Percentiles rank a stretch among this genome's conserved stretches.
These are phyloP conservation scores for Scomber scombrus DNA, from an alignment of 2,113 vertebrate genomes.

Conservation along the genomic window DNA sequence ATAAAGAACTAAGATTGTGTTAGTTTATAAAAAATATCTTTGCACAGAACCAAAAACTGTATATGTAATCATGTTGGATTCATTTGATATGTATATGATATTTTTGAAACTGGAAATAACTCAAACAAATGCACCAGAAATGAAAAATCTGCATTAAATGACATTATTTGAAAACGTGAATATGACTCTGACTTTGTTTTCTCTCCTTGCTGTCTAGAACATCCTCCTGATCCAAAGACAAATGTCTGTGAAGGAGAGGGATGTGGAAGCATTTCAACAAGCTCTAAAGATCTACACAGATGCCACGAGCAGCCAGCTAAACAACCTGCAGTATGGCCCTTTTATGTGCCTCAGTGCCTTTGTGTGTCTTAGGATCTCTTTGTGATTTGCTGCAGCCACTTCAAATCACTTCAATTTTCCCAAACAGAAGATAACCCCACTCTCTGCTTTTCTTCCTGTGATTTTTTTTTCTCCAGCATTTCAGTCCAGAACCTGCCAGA, in stretches of 20 bases:
- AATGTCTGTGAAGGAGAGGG: conserved; percentile 88
- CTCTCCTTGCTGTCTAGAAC: conserved; percentile 80
- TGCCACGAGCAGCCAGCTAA: conserved; percentile 87
- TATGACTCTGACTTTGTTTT: neutral
- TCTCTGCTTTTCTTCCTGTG: neutral
- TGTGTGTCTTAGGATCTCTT: conserved; percentile 11
- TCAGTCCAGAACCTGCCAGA: conserved; percentile 90
- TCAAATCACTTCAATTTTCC: conserved; percentile 25
- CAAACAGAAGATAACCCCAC: conserved; percentile 22
- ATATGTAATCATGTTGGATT: neutral
- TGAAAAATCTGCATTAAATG: neutral
- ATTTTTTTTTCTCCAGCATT: conserved; percentile 77
- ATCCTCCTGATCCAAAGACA: conserved; percentile 95
- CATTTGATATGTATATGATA: neutral
- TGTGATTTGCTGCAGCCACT: conserved; percentile 38
- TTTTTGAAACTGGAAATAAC: neutral
- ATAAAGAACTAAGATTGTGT: neutral
- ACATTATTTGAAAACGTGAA: neutral
- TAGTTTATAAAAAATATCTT: neutral
- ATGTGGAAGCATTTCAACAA: conserved; percentile 89
- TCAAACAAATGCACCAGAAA: neutral
- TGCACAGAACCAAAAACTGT: neutral
- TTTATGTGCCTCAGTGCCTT: conserved; percentile 7
- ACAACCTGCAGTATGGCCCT: conserved; percentile 91
- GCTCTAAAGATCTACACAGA: conserved; percentile 91